Evolutionary conservation across 2,888 invertebrate genomes (phyloP), one percentile per base, ranked within the genome.

Genomic region (Entomobrya multifasciata): DNA sequence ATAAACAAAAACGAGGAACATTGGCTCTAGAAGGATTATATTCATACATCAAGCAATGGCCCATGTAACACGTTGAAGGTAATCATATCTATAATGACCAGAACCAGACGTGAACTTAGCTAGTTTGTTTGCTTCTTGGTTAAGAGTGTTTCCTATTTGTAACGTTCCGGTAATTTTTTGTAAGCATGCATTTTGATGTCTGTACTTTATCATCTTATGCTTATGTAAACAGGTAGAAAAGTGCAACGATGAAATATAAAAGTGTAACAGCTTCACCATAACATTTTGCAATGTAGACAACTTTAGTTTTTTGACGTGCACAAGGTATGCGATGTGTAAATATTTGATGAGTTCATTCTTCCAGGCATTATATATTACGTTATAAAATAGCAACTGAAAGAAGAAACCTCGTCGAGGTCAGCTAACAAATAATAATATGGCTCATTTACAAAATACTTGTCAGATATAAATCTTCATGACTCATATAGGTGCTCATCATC

Each of bases 381-480:
- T 6, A 20, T 47, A 72, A 49, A 36, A 22, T 30, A 36, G 17
- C n/a, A 74, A 49, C 20, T 13, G 30, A 30, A n/a, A 52, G 72
- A 55, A 36, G 30, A 30, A n/a, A 52, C 55, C 52, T 27, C 11
- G 17, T 74, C 52, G 55, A 74, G 74, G 74, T 74, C 74, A 74
- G 10, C 20, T 36, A 27, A 74, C 55, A 49, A n/a, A 36, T 65
- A 65, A 65, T 17, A 41, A 67, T 72, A 74, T 36, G 55, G 74
- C 30, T 74, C 74, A 74, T 74, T 74, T 74, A 74, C 55, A 55
- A 74, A 72, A 76, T 72, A 72, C 47, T 83, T 76, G 44, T 27
- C 36, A 49, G 82, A 72, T 76, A 83, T 83, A 83, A 83, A 83
- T 76, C 76, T 76, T 83, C 62, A 36, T 83, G 82, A 83, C 30